Base-by-base conservation (phyloP, 1,140 invertebrate species). In the Lethrus apterus region DNA sequence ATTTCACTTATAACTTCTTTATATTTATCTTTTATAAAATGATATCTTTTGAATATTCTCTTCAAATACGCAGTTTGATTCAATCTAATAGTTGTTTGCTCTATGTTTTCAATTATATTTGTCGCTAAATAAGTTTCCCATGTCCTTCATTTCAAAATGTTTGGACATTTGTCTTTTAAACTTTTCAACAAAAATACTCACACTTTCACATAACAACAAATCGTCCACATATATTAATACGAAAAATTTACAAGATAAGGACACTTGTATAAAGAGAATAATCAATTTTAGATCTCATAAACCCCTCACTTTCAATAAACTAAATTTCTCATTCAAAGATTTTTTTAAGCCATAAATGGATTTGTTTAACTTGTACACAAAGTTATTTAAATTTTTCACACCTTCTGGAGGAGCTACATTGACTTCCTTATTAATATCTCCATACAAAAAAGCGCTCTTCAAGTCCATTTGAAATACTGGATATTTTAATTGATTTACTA, bases 381-480 rank as follows among this genome's bases (percentile, higher is more conserved):
- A n/a, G 2, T 30, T 53, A 48, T 14, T 49, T 17, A n/a, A 7
- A 14, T 17, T 13, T 3, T 38, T 7, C 4, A 38, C 35, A 15
- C 17, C 1, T 17, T 15, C n/a, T 53, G 29, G 57, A 57, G 20
- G 14, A 7, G 55, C 26, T 45, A 67, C 55, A 31, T 57, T 63
- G 2, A 66, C 46, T 15, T 48, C 46, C 46, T 67, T 61, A 5
- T 64, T 46, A 10, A 64, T 36, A 9, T 59, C 33, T 2, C 60
- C 65, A 47, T 64, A 31, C 2, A 67, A 44, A 42, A 59, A 67
- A 2, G 65, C 65, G 8, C 44, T 50, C 48, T 56, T 60, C 5
- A 68, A 54, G 44, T 68, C 67, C 15, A 67, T 46, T 30, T 65
- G 58, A 30, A 51, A 46, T 9, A 66, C 43, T 4, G 50, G 14